Base-by-base conservation (phyloP, 1,140 invertebrate genomes). In the Danaus melanippus region DNA sequence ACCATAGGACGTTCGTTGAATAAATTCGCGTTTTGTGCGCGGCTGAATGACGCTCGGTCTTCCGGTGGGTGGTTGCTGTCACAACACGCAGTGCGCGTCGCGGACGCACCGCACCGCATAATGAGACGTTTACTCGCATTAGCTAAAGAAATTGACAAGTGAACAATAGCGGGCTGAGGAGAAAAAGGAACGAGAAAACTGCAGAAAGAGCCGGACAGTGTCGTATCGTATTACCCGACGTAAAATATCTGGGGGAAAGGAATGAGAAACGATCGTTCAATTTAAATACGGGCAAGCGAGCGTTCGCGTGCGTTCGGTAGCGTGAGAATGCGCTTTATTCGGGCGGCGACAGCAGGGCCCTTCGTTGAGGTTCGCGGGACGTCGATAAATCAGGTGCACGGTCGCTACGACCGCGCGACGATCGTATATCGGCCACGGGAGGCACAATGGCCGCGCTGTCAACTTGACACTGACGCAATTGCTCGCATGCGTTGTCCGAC, bases 101-200 rank as follows among this genome's bases (percentile, higher is more conserved):
- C 73, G 74, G 66, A 79, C 80, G 74, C 80, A 79, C 79, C 71
- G 79, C 79, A 76, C 75, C 84, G 81, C 84, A 86, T 86, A 86
- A 86, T 86, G 84, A 84, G 81, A 84, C 81, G 84, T 79, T 84
- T 86, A 79, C 82, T 86, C 84, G 78, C 81, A 86, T 86, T 86
- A 86, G 81, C 81, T 79, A 83, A 84, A 86, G 84, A 84, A 86
- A 86, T 86, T 86, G 84, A 86, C 84, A 84, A 84, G 84, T 86
- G 84, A 84, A 86, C 84, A 86, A 86, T 86, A 86, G 81, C 76
- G 73, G 73, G 62, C 66, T 67, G 69, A 74, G 70, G 75, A 73
- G 69, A 79, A 86, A 86, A 84, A 84, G 66, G 74, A 80, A 68
- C 60, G 73, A 69, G 78, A 81, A 78, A 83, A 83, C 75, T 68